Conservation (phyloP, 1,140 invertebrate genomes). For the Drosophila parabipectinata region DNA sequence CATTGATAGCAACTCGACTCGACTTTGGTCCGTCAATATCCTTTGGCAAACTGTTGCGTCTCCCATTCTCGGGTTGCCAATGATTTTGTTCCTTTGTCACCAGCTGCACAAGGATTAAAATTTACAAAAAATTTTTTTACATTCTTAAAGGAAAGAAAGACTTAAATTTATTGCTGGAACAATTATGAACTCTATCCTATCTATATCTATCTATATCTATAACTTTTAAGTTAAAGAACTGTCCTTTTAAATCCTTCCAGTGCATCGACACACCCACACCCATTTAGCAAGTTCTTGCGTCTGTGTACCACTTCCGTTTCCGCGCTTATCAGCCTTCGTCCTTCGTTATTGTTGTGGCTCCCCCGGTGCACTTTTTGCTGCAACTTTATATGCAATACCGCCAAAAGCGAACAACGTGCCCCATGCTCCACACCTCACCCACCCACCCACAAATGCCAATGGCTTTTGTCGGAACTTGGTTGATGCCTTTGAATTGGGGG, state of each 20-base stretch:
- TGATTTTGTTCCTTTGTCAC: constrained; percentile 52
- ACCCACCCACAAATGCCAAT: constrained; percentile 54
- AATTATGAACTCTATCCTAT: no score
- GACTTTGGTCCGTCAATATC: constrained; percentile 60
- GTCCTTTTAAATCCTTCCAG: not conserved
- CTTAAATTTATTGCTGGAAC: no score
- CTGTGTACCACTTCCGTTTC: constrained; percentile 56
- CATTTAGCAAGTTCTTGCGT: constrained; percentile 16
- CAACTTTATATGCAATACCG: constrained; percentile 66
- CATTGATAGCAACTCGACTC: constrained; percentile 65
- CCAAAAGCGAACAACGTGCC: constrained; percentile 37
- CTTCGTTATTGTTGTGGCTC: constrained; percentile 58
- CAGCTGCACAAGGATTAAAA: constrained; percentile 24
- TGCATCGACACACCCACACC: constrained; percentile 10
- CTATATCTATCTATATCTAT: no score
- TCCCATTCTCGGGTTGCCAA: constrained; percentile 11
- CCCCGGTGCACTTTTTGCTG: constrained; percentile 63
- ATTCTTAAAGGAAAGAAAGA: no score
- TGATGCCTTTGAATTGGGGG: constrained; percentile 22
- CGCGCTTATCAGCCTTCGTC: constrained; percentile 67
- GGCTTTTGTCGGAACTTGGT: constrained; percentile 62
- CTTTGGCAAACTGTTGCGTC: constrained; percentile 63
- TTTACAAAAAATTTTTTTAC: not conserved
- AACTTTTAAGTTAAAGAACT: not conserved
- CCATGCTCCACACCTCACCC: constrained; percentile 11